Conservation (phyloP, 2,113 vertebrate genomes). For the Panthera uncia region DNA sequence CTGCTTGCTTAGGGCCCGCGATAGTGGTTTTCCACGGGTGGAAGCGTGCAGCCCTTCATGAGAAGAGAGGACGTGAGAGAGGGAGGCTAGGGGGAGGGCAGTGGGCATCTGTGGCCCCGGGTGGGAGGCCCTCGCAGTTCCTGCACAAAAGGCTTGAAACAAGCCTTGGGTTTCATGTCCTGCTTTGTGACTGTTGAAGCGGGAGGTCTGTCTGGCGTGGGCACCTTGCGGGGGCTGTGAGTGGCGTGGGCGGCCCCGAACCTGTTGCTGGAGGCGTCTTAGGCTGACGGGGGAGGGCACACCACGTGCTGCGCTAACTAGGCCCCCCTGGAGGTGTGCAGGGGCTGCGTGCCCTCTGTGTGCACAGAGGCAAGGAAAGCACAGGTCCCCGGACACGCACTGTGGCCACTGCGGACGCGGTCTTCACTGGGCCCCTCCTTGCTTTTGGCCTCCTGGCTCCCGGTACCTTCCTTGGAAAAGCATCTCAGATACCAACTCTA, state of each 20-base stretch:
- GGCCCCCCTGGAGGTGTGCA: no score
- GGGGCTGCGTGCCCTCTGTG: no score
- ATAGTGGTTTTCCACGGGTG: rapidly evolving
- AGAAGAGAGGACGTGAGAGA: background rate
- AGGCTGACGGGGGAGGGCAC: background rate
- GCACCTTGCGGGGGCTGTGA: background rate
- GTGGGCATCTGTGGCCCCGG: no score
- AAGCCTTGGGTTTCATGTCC: rapidly evolving
- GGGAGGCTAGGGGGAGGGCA: no score
- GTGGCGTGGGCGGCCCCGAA: background rate
- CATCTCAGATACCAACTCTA: background rate
- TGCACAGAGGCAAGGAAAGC: background rate
- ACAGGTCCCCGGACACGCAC: rapidly evolving
- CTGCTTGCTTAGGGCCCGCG: background rate
- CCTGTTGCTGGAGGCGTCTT: background rate
- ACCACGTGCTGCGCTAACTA: rapidly evolving
- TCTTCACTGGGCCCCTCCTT: background rate
- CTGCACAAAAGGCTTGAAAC: background rate
- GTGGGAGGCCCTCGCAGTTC: rapidly evolving
- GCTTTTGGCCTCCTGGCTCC: background rate
- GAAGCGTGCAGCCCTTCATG: background rate
- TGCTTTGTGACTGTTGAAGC: background rate
- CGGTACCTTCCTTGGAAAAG: background rate
- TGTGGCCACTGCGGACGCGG: rapidly evolving
- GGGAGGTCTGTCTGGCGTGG: background rate